Conservation (phyloP, 2,888 invertebrate species). For the Muscina levida region DNA sequence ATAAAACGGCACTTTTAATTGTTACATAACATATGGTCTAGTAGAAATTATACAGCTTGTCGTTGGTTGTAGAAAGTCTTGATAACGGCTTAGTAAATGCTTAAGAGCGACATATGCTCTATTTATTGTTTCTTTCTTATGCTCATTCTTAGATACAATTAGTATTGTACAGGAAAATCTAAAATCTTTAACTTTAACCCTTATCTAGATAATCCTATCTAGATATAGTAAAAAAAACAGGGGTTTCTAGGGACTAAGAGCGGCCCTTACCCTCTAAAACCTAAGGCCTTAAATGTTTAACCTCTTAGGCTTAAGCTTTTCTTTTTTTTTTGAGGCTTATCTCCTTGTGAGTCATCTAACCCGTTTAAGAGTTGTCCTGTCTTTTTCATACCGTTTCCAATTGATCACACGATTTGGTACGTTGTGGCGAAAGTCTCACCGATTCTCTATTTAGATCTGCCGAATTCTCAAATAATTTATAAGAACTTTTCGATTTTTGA, state of each 20-base stretch:
- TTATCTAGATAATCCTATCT: no score
- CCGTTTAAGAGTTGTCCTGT: not conserved
- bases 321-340: no score
- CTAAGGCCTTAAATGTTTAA: no score
- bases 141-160: no score
- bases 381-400: slow-evolving; percentile 72
- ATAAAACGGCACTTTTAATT: slow-evolving; percentile 57
- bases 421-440: slow-evolving; percentile 65
- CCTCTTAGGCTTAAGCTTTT: no score
- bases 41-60: not conserved
- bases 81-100: slow-evolving; percentile 47
- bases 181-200: no score
- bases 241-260: no score
- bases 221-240: no score
- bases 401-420: slow-evolving; percentile 76
- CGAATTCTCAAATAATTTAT: slow-evolving; percentile 73
- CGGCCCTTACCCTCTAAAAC: no score
- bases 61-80: slow-evolving; percentile 23
- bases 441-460: slow-evolving; percentile 68
- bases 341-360: not conserved
- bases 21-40: slow-evolving; percentile 25
- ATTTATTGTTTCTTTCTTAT: no score
- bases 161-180: no score
- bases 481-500: slow-evolving; percentile 72
- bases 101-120: no score